A percentile compares a stretch with the other conserved stretches of the same genome.
Conservation (phyloP, 35 echinoderm and acorn worm species). For the Heliocidaris erythrogramma region DNA sequence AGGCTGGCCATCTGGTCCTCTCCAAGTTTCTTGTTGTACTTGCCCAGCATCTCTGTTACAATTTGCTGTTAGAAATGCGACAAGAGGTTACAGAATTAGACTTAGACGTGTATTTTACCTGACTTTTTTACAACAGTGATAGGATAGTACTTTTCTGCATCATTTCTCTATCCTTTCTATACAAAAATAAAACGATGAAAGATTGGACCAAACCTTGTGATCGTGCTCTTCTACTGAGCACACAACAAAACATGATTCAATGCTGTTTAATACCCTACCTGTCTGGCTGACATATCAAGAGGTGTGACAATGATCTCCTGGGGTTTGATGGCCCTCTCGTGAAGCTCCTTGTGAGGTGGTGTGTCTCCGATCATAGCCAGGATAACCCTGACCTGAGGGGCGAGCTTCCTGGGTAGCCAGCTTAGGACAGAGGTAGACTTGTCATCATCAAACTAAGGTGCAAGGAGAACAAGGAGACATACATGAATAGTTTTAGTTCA, state of each 20-base stretch:
- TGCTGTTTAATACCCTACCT: not conserved
- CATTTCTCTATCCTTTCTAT: too few relatives aligned
- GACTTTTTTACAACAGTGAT: too few relatives aligned
- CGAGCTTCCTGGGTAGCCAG: conserved; percentile 73
- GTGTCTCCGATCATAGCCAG: conserved; percentile 82
- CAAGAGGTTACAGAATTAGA: too few relatives aligned
- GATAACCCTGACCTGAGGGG: conserved; percentile 71
- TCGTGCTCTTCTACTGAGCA: too few relatives aligned
- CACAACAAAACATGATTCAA: too few relatives aligned
- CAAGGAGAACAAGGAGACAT: not conserved
- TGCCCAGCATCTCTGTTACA: conserved; percentile 70
- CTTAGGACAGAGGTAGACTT: conserved; percentile 62
- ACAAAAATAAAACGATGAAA: too few relatives aligned
- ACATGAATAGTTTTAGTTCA: not conserved
- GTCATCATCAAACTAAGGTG: conserved; percentile 75
- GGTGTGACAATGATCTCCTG: conserved; percentile 73
- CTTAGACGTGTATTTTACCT: too few relatives aligned
- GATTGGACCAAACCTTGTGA: too few relatives aligned
- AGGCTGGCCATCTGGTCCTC: conserved; percentile 76
- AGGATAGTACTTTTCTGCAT: too few relatives aligned
- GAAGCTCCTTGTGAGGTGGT: conserved; percentile 68
- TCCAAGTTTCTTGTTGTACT: conserved; percentile 78
- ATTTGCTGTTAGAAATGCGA: conserved; percentile 56
- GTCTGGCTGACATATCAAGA: conserved; percentile 67
- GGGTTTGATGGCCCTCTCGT: conserved; percentile 56